Evolutionary conservation across 2,113 vertebrate genomes (phyloP).

Genomic region (Xiphophorus maculatus): DNA sequence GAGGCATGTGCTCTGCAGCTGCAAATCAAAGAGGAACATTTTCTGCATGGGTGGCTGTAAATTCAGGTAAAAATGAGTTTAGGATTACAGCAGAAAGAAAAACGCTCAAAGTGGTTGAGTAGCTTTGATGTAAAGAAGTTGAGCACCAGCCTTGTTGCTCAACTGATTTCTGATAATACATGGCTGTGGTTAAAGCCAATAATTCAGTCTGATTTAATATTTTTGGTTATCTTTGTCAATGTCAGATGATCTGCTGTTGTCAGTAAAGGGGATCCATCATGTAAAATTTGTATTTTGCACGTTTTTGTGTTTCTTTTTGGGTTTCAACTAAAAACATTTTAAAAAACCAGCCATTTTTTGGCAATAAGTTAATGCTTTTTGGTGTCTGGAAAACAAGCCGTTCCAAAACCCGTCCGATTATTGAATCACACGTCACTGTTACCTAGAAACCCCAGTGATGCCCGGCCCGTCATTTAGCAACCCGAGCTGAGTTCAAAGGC

Average conservation of each 20-base stretch:
- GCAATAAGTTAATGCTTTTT: too few species aligned
- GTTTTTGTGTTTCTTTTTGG: too few species aligned
- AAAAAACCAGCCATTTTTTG: too few species aligned
- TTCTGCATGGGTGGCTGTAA: slow-evolving; percentile 14
- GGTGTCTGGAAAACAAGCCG: too few species aligned
- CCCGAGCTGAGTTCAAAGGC: too few species aligned
- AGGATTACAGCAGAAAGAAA: slow-evolving; percentile 1
- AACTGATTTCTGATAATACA: background rate
- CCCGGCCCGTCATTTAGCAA: too few species aligned
- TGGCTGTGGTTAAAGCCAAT: background rate
- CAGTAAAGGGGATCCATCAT: background rate
- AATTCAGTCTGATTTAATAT: background rate
- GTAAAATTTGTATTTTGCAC: too few species aligned
- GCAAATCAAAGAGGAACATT: background rate
- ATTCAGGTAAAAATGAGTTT: slow-evolving; percentile 10
- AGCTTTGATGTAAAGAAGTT: background rate
- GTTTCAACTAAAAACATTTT: too few species aligned
- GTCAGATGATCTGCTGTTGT: background rate
- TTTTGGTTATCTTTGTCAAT: background rate
- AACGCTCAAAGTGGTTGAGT: too few species aligned
- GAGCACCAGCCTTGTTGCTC: background rate
- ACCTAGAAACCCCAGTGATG: too few species aligned
- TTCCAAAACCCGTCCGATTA: too few species aligned
- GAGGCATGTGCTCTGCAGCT: slow-evolving; percentile 42
- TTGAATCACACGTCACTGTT: too few species aligned